Conservation (phyloP, 2,797 vertebrate genomes). For the Esox masquinongy region DNA sequence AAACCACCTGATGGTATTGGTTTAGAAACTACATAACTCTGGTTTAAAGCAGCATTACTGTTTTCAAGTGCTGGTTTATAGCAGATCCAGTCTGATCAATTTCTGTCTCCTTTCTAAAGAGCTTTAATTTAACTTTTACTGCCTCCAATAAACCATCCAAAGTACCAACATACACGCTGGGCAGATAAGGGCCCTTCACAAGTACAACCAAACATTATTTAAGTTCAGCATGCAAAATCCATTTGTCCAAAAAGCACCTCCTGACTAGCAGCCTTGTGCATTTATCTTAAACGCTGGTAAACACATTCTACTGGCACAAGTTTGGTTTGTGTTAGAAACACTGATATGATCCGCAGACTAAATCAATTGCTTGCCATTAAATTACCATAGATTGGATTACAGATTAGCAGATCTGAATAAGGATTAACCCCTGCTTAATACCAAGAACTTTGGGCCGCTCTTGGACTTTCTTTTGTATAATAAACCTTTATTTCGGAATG, state of each 20-base stretch:
- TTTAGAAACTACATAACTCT: constrained; percentile 14
- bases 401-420: too few species aligned
- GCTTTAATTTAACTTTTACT: constrained; percentile 6
- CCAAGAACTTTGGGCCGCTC: too few species aligned
- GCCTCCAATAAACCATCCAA: background rate
- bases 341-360: too few species aligned
- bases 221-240: background rate
- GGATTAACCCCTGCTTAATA: too few species aligned
- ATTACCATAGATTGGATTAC: too few species aligned
- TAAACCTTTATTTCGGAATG: too few species aligned
- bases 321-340: too few species aligned
- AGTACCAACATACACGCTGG: background rate
- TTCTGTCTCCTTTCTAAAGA: background rate
- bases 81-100: constrained; percentile 7
- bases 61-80: constrained; percentile 11
- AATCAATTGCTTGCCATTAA: too few species aligned
- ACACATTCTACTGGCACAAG: too few species aligned
- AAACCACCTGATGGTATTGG: background rate
- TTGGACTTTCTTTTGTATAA: too few species aligned
- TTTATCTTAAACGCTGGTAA: background rate
- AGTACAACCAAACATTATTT: background rate
- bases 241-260: background rate
- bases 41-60: constrained; percentile 10
- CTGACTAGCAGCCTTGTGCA: background rate
- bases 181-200: background rate